Evolutionary conservation across 2,888 invertebrate genomes (phyloP).

Genomic region (Aporophyla lueneburgensis): DNA sequence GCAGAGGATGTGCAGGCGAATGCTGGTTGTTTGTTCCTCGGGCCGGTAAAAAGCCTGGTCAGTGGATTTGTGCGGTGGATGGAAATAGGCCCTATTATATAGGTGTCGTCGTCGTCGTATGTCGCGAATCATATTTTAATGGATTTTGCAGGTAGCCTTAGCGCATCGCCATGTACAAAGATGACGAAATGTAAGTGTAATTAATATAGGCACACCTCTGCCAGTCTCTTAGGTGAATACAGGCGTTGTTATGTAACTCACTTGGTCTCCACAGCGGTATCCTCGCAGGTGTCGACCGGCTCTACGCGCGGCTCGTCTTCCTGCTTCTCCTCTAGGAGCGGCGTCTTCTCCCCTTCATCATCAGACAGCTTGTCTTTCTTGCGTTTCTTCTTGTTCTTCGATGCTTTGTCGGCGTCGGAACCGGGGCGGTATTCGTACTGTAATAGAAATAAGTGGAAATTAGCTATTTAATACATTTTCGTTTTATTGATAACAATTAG

Average conservation of each 20-base stretch:
- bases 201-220: not conserved
- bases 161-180: too few relatives aligned
- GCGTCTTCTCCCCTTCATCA: constrained; percentile 90
- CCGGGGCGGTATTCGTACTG: constrained; percentile 95
- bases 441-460: constrained; percentile 13
- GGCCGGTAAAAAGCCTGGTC: too few relatives aligned
- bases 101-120: too few relatives aligned
- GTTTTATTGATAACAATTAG: too few relatives aligned
- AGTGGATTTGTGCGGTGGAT: too few relatives aligned
- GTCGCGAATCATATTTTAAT: too few relatives aligned
- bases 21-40: too few relatives aligned
- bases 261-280: constrained; percentile 64
- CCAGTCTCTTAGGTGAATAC: not conserved
- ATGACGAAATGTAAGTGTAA: too few relatives aligned
- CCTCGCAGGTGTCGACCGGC: constrained; percentile 34
- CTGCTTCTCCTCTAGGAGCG: constrained; percentile 65
- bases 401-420: constrained; percentile 87
- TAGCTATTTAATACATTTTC: not conserved
- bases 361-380: constrained; percentile 96
- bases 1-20: too few relatives aligned
- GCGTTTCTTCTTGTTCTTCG: constrained; percentile 94
- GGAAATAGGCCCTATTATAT: too few relatives aligned
- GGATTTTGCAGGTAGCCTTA: too few relatives aligned
- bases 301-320: constrained; percentile 54
- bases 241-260: constrained; percentile 39